A percentile compares a stretch with the other conserved stretches of the same genome.
These are phyloP conservation scores for Melipona bicolor DNA, from an alignment of 2,888 invertebrate species.

Conservation along the genomic window DNA sequence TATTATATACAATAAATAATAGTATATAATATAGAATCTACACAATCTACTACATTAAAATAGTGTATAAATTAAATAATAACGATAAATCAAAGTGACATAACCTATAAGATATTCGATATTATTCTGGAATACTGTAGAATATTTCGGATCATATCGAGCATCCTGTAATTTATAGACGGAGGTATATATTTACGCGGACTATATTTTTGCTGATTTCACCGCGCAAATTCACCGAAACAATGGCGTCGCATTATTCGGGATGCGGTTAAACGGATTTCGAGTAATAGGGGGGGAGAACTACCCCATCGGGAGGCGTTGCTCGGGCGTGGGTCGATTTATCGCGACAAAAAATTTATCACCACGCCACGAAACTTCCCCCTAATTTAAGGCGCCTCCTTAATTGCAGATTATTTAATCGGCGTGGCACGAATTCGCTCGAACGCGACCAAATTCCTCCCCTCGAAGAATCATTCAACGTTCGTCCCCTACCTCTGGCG, in stretches of 20 bases:
- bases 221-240: neutral
- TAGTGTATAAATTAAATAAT: no score
- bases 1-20: no score
- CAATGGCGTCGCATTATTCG: neutral
- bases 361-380: conserved; percentile 6
- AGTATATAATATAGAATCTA: no score
- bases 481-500: no score
- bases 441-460: neutral
- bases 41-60: no score
- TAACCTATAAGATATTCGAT: no score
- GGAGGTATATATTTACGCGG: no score
- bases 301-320: neutral
- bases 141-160: no score
- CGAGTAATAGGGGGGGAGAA: conserved; percentile 6
- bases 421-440: conserved; percentile 23
- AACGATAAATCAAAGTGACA: no score
- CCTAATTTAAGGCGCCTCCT: conserved; percentile 27
- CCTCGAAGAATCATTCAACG: neutral
- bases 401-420: conserved; percentile 50
- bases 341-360: conserved; percentile 37
- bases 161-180: no score
- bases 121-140: no score
- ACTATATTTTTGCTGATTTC: no score
- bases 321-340: neutral
- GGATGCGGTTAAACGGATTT: conserved; percentile 21